phyloP scores from a whole-genome alignment of 2,888 invertebrate genomes.

The Sarcophaga subvicina region DNA sequence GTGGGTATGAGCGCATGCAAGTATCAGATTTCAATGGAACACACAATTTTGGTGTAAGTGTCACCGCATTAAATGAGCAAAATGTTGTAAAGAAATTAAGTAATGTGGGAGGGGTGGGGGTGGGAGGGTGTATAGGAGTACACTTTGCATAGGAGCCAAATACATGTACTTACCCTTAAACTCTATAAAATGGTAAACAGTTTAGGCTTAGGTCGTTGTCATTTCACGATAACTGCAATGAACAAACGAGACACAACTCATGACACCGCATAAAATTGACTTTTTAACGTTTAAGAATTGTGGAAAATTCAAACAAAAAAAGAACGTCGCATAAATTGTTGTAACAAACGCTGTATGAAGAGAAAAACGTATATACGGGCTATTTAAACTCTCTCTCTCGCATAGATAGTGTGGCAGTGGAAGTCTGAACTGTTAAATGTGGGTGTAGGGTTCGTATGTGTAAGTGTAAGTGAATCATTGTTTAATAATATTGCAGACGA shows the following conservation, averaged over 20 bases:
- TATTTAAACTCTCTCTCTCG: neutral
- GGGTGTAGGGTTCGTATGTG: neutral
- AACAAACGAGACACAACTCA: conserved; percentile 55
- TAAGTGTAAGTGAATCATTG: neutral
- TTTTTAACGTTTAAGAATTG: conserved; percentile 69
- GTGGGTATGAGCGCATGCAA: neutral
- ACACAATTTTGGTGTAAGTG: conserved; percentile 61
- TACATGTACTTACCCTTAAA: neutral
- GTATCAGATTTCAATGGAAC: conserved; percentile 63
- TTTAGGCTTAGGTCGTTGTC: conserved; percentile 63
- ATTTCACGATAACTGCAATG: conserved; percentile 61
- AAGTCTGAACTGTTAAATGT: conserved; percentile 15
- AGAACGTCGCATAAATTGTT: conserved; percentile 24
- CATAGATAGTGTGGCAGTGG: conserved; percentile 31
- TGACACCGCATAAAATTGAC: conserved; percentile 70
- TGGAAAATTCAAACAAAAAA: conserved; percentile 40
- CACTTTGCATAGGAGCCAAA: neutral
- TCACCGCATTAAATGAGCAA: conserved; percentile 63
- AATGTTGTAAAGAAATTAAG: conserved; percentile 48
- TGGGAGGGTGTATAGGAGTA: neutral
- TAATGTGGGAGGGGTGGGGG: neutral
- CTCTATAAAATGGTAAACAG: conserved; percentile 18
- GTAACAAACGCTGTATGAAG: conserved; percentile 48
- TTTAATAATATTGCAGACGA: conserved; percentile 58
- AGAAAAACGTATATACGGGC: conserved; percentile 21